phyloP scores from a whole-genome alignment of 53 echinoderm and acorn worm species.

The Henricia sp. region DNA sequence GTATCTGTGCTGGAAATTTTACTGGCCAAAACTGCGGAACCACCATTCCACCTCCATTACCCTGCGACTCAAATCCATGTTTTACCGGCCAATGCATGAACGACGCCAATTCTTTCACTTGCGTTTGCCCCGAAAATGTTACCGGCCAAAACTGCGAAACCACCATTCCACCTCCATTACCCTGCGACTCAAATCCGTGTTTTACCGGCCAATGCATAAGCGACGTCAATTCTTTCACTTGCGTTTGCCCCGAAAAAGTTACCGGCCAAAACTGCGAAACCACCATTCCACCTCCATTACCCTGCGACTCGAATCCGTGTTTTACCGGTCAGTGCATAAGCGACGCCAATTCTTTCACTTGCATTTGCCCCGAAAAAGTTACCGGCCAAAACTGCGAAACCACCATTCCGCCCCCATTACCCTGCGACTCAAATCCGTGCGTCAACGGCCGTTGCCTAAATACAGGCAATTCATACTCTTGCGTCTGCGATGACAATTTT shows the following conservation, averaged over 20 bases:
- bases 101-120: constrained; percentile 50
- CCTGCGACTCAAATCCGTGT: constrained; percentile 85
- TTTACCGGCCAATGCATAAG: constrained; percentile 73
- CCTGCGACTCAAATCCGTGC: constrained; percentile 86
- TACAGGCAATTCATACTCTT: constrained; percentile 59
- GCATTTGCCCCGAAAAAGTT: constrained; percentile 69
- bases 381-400: constrained; percentile 78
- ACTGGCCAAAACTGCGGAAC: constrained; percentile 73
- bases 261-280: constrained; percentile 68
- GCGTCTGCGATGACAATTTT: constrained; percentile 69
- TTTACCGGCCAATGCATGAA: constrained; percentile 49
- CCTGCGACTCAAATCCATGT: constrained; percentile 84
- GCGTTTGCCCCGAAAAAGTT: constrained; percentile 66
- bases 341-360: constrained; percentile 65
- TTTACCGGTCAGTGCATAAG: constrained; percentile 64
- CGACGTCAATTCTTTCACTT: constrained; percentile 58
- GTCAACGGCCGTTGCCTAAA: constrained; percentile 69
- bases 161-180: constrained; percentile 39
- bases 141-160: constrained; percentile 73
- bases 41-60: constrained; percentile 62
- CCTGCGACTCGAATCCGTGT: constrained; percentile 84
- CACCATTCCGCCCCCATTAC: constrained; percentile 47
- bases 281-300: constrained; percentile 47
- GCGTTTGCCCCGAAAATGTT: constrained; percentile 58
- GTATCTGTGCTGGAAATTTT: constrained; percentile 68